Evolutionary conservation across 2,113 vertebrate species (phyloP).

Genomic region (Eretmochelys imbricata): DNA sequence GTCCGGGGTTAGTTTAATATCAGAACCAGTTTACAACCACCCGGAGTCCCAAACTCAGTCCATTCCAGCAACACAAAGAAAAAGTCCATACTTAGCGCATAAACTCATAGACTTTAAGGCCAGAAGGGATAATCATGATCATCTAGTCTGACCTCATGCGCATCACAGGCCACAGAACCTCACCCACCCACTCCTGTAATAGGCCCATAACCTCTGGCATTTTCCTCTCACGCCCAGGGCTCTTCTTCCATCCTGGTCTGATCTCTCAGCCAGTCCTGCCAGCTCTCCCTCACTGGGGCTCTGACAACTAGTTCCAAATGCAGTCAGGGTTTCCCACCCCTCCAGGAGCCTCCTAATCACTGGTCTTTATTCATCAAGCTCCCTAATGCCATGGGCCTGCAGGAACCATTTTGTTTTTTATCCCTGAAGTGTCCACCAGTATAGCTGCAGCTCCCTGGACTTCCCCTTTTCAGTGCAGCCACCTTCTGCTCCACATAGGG

Average conservation of each 20-base stretch:
- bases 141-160: background rate
- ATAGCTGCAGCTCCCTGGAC: background rate
- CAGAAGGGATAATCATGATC: background rate
- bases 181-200: background rate
- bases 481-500: background rate
- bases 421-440: background rate
- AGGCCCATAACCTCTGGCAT: background rate
- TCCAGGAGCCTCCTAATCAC: background rate
- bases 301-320: background rate
- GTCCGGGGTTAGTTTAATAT: background rate
- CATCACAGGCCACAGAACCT: background rate
- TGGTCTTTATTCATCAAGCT: background rate
- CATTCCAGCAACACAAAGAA: background rate
- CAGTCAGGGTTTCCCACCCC: background rate
- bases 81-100: background rate
- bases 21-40: background rate
- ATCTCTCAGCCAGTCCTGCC: background rate
- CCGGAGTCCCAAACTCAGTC: background rate
- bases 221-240: background rate
- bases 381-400: background rate
- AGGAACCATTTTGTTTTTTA: background rate
- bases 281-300: background rate
- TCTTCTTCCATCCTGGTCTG: background rate
- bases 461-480: background rate
- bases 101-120: background rate